Conservation (phyloP, 2,888 invertebrate species). For the Nomada ruficornis region DNA sequence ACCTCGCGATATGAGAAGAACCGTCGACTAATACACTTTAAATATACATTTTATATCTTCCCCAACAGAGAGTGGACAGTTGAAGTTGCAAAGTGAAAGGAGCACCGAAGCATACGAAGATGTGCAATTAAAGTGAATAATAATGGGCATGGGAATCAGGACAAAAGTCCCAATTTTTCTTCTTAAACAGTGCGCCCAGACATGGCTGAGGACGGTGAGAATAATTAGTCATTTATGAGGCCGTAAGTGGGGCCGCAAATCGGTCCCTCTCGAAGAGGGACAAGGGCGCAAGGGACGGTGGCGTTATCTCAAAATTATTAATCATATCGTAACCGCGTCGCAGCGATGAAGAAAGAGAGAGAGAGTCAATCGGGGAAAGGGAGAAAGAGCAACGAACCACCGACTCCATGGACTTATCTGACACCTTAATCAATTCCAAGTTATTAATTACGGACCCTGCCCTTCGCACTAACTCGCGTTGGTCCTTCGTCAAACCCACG, state of each 20-base stretch:
- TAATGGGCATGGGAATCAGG: not conserved
- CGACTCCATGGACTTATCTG: conserved; percentile 83
- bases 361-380: conserved; percentile 34
- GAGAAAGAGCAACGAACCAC: conserved; percentile 58
- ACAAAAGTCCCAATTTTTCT: not conserved
- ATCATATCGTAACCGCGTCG: conserved; percentile 79
- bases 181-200: conserved; percentile 3
- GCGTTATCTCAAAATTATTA: conserved; percentile 83
- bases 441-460: conserved; percentile 72
- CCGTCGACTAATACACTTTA: conserved; percentile 14
- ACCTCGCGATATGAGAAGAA: conserved; percentile 2
- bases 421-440: conserved; percentile 83
- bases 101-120: not conserved
- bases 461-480: conserved; percentile 42
- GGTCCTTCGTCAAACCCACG: conserved; percentile 53
- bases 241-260: conserved; percentile 81
- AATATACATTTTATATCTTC: not conserved
- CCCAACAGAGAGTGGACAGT: too few relatives aligned
- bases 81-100: too few relatives aligned
- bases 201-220: conserved; percentile 65
- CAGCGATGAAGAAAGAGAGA: conserved; percentile 48
- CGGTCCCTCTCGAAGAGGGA: conserved; percentile 75
- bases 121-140: not conserved
- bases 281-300: conserved; percentile 67
- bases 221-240: conserved; percentile 83